Evolutionary conservation across 2,113 vertebrate species (phyloP).

Genomic region (Micromys minutus): DNA sequence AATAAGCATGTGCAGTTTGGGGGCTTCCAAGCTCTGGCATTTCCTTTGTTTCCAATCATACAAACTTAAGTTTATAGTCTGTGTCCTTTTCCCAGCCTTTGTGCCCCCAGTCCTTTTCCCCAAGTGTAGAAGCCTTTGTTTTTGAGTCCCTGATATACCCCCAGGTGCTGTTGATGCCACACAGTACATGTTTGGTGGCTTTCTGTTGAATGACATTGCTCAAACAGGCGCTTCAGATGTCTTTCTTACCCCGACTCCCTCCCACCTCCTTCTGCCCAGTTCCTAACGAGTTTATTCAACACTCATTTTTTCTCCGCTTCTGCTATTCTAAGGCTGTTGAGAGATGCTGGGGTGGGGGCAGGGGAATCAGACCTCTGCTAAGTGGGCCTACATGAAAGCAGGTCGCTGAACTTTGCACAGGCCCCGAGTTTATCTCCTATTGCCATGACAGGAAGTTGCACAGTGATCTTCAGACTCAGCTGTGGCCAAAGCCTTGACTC

Average conservation of each 20-base stretch:
- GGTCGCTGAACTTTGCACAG: background rate
- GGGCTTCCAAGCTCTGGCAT: background rate
- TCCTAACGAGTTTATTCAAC: background rate
- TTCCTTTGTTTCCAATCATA: background rate
- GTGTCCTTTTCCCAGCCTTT: background rate
- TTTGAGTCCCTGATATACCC: too few species aligned
- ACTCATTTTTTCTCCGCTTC: conserved; percentile 14
- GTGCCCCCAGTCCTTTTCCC: background rate
- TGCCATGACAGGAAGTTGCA: background rate
- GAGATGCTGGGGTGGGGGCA: background rate
- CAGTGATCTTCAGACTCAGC: background rate
- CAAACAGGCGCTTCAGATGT: background rate
- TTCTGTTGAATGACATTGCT: background rate
- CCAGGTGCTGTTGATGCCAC: background rate
- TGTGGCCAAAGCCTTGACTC: background rate
- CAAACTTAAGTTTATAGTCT: background rate
- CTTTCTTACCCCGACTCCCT: background rate
- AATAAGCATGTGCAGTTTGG: background rate
- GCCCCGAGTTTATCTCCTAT: background rate
- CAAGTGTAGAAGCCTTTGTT: background rate
- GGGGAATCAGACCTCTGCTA: background rate
- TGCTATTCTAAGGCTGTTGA: background rate
- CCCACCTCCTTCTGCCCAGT: background rate
- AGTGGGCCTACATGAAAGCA: background rate
- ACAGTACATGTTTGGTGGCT: background rate